These are phyloP conservation scores for Geococcyx californianus DNA, from an alignment of 2,113 vertebrate species.

Conservation along the genomic window DNA sequence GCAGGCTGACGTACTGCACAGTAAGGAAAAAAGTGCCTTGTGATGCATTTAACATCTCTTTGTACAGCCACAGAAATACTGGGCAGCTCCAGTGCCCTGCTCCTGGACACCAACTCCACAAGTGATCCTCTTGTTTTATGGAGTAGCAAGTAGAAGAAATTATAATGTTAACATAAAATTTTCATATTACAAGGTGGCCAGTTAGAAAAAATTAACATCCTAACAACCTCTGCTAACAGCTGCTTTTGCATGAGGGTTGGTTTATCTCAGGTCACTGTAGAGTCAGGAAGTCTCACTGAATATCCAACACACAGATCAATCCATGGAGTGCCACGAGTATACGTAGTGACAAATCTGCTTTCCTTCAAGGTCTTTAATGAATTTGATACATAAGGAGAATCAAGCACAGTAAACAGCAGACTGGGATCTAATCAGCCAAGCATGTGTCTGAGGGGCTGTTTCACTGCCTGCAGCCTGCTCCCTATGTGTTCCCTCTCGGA, in stretches of 20 bases:
- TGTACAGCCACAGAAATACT: not conserved
- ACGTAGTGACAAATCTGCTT: not conserved
- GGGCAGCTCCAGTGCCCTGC: not conserved
- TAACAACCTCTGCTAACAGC: not conserved
- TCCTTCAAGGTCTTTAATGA: not conserved
- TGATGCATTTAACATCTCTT: not conserved
- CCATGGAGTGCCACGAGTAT: accelerated
- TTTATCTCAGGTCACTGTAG: not conserved
- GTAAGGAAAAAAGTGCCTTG: not conserved
- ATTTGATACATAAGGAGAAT: no score
- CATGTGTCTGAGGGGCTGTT: accelerated
- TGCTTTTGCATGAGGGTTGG: not conserved
- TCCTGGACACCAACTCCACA: not conserved
- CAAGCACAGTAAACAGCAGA: not conserved
- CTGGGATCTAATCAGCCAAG: not conserved
- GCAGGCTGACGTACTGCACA: no score
- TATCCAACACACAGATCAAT: no score
- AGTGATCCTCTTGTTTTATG: not conserved
- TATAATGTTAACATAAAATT: no score
- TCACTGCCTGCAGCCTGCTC: not conserved
- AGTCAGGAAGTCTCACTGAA: not conserved
- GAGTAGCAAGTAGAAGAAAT: not conserved
- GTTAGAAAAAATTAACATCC: not conserved
- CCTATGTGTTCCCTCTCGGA: no score
- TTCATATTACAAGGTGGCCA: not conserved